phyloP scores from a whole-genome alignment of 2,797 vertebrate genomes.

The Mustela erminea region DNA sequence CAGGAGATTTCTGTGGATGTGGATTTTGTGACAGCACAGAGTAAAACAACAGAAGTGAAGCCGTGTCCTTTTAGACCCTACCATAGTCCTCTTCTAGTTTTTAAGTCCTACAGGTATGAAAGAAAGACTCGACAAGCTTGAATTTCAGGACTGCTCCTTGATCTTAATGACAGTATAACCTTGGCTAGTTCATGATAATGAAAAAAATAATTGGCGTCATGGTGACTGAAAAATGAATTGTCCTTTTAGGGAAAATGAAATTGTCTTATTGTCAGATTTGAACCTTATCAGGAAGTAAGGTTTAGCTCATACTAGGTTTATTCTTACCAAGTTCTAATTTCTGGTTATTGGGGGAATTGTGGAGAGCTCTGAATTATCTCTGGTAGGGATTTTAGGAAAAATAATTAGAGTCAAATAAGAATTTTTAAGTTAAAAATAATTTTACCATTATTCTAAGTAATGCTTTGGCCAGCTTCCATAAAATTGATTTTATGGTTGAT shows the following conservation, averaged over 20 bases:
- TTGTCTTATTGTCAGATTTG: background rate
- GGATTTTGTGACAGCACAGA: constrained; percentile 88
- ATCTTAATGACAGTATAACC: background rate
- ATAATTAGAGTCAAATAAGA: background rate
- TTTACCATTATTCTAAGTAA: constrained; percentile 9
- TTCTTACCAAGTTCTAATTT: constrained; percentile 43
- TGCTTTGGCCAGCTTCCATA: background rate
- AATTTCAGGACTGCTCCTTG: constrained; percentile 46
- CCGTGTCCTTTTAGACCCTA: constrained; percentile 93
- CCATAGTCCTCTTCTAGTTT: constrained; percentile 95
- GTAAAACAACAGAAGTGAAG: constrained; percentile 88
- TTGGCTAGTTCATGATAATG: constrained; percentile 23
- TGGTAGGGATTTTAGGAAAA: constrained; percentile 38
- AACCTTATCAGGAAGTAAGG: background rate
- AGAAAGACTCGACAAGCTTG: constrained; percentile 9
- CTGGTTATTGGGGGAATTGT: constrained; percentile 9
- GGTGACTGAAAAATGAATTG: background rate
- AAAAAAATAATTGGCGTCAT: background rate
- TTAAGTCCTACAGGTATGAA: constrained; percentile 96
- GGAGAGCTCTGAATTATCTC: background rate
- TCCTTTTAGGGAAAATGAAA: constrained; percentile 1
- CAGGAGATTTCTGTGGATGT: constrained; percentile 92
- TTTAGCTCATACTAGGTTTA: background rate
- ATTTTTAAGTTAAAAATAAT: constrained; percentile 28
- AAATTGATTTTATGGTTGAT: background rate